Evolutionary conservation across 2,888 invertebrate species (phyloP).

Genomic region (Mycalesis mineus): DNA sequence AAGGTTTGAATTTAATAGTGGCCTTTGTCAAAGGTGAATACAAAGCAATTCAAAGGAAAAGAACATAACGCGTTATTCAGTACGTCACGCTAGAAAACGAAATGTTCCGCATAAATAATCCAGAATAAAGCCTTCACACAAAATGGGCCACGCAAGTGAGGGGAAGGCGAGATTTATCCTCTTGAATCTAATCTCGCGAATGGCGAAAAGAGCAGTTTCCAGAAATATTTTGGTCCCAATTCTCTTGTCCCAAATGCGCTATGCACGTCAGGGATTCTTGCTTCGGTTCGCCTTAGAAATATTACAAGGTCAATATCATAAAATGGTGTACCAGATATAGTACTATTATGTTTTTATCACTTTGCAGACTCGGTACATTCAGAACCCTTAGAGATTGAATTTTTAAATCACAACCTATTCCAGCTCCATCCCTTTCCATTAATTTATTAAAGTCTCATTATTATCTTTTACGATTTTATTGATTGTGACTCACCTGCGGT

Average conservation of each 20-base stretch:
- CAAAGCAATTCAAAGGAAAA: constrained; percentile 29
- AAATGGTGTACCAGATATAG: background rate
- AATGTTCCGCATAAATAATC: constrained; percentile 71
- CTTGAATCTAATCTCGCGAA: constrained; percentile 74
- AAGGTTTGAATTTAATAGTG: background rate
- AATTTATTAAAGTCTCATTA: too few relatives aligned
- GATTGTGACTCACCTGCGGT: too few relatives aligned
- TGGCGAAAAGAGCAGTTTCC: constrained; percentile 68
- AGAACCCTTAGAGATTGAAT: too few relatives aligned
- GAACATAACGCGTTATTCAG: constrained; percentile 61
- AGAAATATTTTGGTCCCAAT: constrained; percentile 57
- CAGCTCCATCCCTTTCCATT: too few relatives aligned
- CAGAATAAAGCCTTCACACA: constrained; percentile 68
- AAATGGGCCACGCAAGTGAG: constrained; percentile 61
- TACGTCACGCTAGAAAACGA: constrained; percentile 53
- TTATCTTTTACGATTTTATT: too few relatives aligned
- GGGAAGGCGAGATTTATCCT: constrained; percentile 69
- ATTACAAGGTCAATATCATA: constrained; percentile 37
- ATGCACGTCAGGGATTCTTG: constrained; percentile 41
- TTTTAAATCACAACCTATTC: too few relatives aligned
- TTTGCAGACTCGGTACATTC: too few relatives aligned
- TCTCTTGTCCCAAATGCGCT: constrained; percentile 45
- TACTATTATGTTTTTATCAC: too few relatives aligned
- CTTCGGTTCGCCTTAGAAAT: background rate
- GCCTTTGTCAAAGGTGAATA: constrained; percentile 26